Evolutionary conservation across 2,113 vertebrate species (phyloP), one percentile per base, ranked within the genome.

Genomic region (Chroicocephalus ridibundus): DNA sequence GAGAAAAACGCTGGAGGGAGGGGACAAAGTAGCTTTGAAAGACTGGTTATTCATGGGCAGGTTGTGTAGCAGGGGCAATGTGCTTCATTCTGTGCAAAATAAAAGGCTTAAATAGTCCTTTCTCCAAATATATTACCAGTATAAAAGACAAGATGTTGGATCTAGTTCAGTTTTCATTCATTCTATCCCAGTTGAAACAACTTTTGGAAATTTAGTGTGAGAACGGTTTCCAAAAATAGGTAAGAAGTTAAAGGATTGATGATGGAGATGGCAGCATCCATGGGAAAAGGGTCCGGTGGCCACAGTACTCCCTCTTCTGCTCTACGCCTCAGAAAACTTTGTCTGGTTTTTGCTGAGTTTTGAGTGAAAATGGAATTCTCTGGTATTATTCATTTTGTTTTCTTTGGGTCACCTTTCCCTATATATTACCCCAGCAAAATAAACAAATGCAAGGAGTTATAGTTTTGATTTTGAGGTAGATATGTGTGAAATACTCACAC

Each of bases 201-300:
- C 69, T 88, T 69, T 2, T 8, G 49, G 49, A 89, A 94, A 91
- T 95, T 82, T 86, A 95, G 89, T 88, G 94, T 91, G 86, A 97
- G 93, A 95, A 95, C 4, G 6, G 42, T 74, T 82, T 88, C 62
- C 76, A 82, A 85, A 94, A 93, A 91, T 85, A 95, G 84, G 64
- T 85, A 60, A 90, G 52, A 82, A 82, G 36, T 85, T 70, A 69
- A 69, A 94, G 47, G 79, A 70, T 40, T 96, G 89, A 91, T 91
- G 89, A 70, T 40, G 52, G 66, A 91, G 66, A 91, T 58, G 75
- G 78, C 89, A 82, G 36, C 38, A n/a, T 69, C 58, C 83, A 85
- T 82, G 77, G 77, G 77, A 92, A 95, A 88, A 86, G n/a, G 29
- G n/a, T 94, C 65, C 44, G 40, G 66, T 79, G 65, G 31, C 26